Percentiles rank a stretch among this genome's conserved stretches.
Evolutionary conservation across 2,797 vertebrate species (phyloP).

Genomic region (Macropodus opercularis): DNA sequence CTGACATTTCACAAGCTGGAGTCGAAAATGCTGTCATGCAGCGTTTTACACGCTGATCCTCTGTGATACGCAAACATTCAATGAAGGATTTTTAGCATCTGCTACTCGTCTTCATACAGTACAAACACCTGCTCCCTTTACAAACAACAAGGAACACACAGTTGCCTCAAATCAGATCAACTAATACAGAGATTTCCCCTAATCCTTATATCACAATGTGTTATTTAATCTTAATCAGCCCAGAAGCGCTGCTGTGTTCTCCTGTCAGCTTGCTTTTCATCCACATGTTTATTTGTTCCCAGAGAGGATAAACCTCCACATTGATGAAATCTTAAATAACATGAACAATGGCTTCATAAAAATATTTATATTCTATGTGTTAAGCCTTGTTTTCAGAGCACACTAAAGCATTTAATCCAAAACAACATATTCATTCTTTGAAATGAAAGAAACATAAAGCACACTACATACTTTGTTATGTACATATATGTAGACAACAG

Average conservation of each 20-base stretch:
- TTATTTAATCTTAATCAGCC: conserved; percentile 39
- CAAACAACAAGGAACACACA: not conserved
- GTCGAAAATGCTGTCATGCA: not conserved
- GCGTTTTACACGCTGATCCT: not conserved
- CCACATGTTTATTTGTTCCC: conserved; percentile 17
- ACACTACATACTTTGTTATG: too few species aligned
- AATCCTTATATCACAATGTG: conserved; percentile 28
- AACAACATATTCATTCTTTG: not conserved
- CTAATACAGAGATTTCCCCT: not conserved
- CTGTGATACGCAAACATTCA: not conserved
- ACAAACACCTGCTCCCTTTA: not conserved
- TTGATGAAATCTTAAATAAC: conserved; percentile 18
- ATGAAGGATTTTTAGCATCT: not conserved
- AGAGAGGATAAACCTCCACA: not conserved
- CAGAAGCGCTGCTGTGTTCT: not conserved
- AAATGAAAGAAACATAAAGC: not conserved
- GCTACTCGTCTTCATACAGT: not conserved
- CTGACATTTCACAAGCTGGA: not conserved
- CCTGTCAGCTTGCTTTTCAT: not conserved
- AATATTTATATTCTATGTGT: not conserved
- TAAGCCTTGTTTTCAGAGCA: not conserved
- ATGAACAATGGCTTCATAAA: not conserved
- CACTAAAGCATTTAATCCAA: not conserved
- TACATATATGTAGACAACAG: too few species aligned
- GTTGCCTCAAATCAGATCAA: not conserved